Base-by-base conservation (phyloP, 30 jellyfish, hydroid and myxozoan genomes). In the Mastigias papua region DNA sequence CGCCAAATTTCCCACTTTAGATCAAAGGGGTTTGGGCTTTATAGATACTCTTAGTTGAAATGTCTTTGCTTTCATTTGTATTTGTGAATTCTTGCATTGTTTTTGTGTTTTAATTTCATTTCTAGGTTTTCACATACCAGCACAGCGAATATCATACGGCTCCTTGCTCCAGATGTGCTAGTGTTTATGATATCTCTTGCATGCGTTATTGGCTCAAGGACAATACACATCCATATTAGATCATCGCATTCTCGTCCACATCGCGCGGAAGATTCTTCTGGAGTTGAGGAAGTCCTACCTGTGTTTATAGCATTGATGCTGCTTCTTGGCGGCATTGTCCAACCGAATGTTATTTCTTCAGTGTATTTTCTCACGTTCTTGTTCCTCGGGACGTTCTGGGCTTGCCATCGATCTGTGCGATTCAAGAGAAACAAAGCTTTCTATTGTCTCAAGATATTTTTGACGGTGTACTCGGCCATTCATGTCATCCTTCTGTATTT, bases 301-400 rank as follows among this genome's bases (percentile, higher is more conserved):
- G 84, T 89, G 17, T 77, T 94, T 35, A 95, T 73, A 10, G 97
- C 97, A 50, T 85, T 94, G 83, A 80, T 89, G 90, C 65, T 94
- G 82, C 95, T 89, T 32, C 88, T 90, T 32, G 97, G 97, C 34
- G 99, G 99, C 29, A 89, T 94, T 60, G 90, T 86, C 67, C 97
- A 85, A 74, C 99, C 99, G 1, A 94, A 94, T 73, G 92, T 89
- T 16, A 62, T 94, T 19, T 78, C 99, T 15, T 80, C 99, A 16
- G 80, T 94, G 16, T 94, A 94, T 80, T 94, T 94, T 63, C 84
- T 94, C 15, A 66, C 84, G 17, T 94, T 94, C 68, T 51, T 94
- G 25, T 81, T 94, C 37, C 84, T 94, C n/a, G 99, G 99, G n/a
- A 75, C 96, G 4, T 86, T 88, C 57, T 94, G 99, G 99, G 99